Conservation (phyloP, 2,797 vertebrate species). For the Spinus olivaceus region DNA sequence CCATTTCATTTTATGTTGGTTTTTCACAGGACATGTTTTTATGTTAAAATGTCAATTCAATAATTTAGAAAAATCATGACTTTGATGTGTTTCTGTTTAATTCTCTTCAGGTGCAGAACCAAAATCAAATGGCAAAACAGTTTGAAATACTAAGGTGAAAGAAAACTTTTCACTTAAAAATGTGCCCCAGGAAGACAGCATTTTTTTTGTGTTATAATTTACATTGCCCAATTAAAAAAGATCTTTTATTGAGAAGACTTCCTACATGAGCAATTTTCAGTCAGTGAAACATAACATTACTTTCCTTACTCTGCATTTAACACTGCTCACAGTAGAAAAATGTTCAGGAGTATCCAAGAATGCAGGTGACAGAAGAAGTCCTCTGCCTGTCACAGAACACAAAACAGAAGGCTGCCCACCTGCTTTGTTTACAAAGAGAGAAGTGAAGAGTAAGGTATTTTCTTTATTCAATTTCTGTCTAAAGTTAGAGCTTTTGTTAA, state of each 20-base stretch:
- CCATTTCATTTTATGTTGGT: not conserved
- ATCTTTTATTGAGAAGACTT: not conserved
- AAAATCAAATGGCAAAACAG: slow-evolving; percentile 4
- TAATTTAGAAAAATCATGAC: not conserved
- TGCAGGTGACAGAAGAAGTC: not conserved
- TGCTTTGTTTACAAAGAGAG: not conserved
- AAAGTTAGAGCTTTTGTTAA: not conserved
- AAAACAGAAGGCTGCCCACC: not conserved
- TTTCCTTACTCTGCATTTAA: not conserved
- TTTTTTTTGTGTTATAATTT: not conserved
- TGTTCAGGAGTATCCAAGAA: not conserved
- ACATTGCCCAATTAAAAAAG: not conserved
- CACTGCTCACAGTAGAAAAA: not conserved
- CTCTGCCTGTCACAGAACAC: not conserved
- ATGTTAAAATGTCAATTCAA: slow-evolving; percentile 21
- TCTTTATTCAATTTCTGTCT: not conserved
- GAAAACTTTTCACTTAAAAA: not conserved
- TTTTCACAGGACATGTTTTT: slow-evolving; percentile 13
- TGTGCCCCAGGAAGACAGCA: not conserved
- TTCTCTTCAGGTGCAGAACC: not conserved
- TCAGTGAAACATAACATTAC: not conserved
- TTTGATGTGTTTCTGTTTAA: not conserved
- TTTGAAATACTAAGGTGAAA: slow-evolving; percentile 16
- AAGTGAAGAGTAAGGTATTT: not conserved
- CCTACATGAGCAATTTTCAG: not conserved